Percentiles rank a stretch among this genome's conserved stretches.
Conservation (phyloP, 2,113 vertebrate species). For the Indicator indicator region DNA sequence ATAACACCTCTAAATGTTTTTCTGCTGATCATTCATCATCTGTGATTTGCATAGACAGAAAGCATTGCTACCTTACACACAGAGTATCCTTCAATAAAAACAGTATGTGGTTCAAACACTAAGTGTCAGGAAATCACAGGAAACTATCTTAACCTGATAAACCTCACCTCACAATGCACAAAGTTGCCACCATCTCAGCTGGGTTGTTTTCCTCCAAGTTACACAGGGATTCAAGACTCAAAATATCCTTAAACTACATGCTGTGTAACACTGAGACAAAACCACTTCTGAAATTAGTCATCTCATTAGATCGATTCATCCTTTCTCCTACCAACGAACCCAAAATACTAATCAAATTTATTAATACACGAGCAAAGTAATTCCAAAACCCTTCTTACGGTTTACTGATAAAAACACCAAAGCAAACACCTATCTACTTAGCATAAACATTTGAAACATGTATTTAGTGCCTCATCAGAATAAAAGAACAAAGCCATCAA, state of each 20-base stretch:
- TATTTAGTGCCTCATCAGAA: constrained; percentile 36
- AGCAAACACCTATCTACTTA: constrained; percentile 4
- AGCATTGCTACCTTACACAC: background rate
- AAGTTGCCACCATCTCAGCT: background rate
- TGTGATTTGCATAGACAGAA: background rate
- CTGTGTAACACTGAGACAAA: background rate
- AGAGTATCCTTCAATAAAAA: background rate
- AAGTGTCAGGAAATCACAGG: background rate
- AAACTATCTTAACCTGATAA: background rate
- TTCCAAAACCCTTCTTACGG: background rate
- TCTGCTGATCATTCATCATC: background rate
- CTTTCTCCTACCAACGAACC: background rate
- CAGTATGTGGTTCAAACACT: background rate
- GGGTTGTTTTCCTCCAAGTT: background rate
- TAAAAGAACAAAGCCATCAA: constrained; percentile 28
- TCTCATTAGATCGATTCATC: background rate
- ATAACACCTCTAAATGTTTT: background rate
- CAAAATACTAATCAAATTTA: background rate
- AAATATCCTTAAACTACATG: background rate
- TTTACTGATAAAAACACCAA: background rate
- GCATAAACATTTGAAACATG: constrained; percentile 15
- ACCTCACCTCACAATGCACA: background rate
- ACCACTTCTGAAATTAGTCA: background rate
- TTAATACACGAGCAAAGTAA: background rate
- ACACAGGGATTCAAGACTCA: background rate